Percentiles rank a stretch among this genome's conserved stretches.
Conservation (phyloP, 2,113 vertebrate genomes). For the Chroicocephalus ridibundus region DNA sequence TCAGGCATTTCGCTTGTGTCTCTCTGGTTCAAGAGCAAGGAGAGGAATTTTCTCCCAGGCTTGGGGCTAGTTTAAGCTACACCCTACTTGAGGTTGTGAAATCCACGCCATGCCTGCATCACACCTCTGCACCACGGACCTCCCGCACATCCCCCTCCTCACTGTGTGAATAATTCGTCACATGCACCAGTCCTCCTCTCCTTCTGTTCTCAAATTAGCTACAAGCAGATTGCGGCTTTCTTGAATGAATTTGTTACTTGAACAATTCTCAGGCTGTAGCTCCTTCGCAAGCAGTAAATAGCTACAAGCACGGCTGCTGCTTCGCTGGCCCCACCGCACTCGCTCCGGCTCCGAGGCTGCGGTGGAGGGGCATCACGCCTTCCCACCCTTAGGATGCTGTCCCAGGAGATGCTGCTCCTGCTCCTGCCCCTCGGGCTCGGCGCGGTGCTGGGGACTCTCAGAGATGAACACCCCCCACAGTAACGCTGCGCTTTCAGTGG, state of each 20-base stretch:
- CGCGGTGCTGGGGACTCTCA: not conserved
- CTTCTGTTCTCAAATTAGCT: slow-evolving; percentile 5
- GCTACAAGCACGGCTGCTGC: rapidly evolving
- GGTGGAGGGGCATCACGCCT: rapidly evolving
- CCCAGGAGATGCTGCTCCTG: not conserved
- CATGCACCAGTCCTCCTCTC: not conserved
- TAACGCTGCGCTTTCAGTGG: rapidly evolving
- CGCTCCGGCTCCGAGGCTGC: not conserved
- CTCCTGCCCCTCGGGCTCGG: not conserved
- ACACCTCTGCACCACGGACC: not conserved
- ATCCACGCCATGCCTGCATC: not conserved
- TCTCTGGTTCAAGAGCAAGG: not conserved
- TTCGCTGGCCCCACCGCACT: rapidly evolving
- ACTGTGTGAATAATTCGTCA: not conserved
- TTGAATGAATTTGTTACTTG: not conserved
- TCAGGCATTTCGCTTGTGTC: not conserved
- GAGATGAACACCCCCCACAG: not conserved
- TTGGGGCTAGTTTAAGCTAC: not conserved
- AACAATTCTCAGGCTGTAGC: not conserved
- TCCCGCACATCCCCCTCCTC: not conserved
- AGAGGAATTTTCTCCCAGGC: not conserved
- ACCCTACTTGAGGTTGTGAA: not conserved
- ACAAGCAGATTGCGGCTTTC: slow-evolving; percentile 4
- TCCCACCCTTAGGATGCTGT: not conserved
- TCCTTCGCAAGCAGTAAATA: not conserved